A percentile compares a stretch with the other conserved stretches of the same genome.
phyloP scores from a whole-genome alignment of 1,140 invertebrate species.

The Pogonomyrmex barbatus region DNA sequence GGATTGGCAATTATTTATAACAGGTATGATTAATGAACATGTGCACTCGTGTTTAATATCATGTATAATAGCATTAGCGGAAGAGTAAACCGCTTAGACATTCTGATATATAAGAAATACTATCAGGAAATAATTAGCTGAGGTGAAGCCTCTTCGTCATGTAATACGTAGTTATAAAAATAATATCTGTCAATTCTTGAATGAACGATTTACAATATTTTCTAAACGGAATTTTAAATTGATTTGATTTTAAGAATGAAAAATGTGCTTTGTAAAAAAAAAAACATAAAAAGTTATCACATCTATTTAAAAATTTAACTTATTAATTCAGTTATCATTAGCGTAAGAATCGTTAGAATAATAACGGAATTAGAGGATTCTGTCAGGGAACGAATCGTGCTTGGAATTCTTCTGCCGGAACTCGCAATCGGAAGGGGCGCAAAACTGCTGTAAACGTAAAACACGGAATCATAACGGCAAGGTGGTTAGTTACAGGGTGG shows the following conservation, averaged over 20 bases:
- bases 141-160: neutral
- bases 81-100: neutral
- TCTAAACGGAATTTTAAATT: neutral
- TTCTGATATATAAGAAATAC: neutral
- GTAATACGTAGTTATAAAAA: neutral
- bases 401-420: neutral
- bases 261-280: neutral
- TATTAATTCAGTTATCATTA: neutral
- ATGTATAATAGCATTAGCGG: neutral
- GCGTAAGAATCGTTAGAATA: neutral
- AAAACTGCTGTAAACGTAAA: neutral
- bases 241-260: neutral
- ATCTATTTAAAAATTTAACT: neutral
- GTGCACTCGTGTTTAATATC: neutral
- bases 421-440: neutral
- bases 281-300: neutral
- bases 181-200: neutral
- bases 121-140: neutral
- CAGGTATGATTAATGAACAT: neutral
- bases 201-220: neutral
- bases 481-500: constrained; percentile 95
- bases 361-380: neutral
- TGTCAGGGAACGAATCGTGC: neutral
- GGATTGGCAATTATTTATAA: neutral
- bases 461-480: constrained; percentile 82